phyloP scores from a whole-genome alignment of 2,888 invertebrate genomes.

The Cheilosia vernalis region DNA sequence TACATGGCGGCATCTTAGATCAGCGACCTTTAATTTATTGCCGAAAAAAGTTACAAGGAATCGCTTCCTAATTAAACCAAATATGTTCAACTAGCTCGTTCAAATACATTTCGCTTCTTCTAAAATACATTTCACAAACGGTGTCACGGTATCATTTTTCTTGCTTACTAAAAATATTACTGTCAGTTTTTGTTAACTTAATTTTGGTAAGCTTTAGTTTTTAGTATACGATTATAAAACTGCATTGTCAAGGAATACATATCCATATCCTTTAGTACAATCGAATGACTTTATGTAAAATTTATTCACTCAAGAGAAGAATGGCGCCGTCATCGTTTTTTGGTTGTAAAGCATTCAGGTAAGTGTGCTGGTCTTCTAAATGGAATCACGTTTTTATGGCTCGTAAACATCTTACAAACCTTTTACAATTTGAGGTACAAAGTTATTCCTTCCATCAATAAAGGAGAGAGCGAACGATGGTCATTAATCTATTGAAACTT shows the following conservation, averaged over 20 bases:
- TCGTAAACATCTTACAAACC: slow-evolving; percentile 63
- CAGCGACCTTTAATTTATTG: no score
- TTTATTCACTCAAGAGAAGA: slow-evolving; percentile 26
- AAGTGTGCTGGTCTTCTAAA: slow-evolving; percentile 57
- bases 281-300: slow-evolving; percentile 20
- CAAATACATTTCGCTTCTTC: no score
- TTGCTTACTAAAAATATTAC: no score
- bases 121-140: no score
- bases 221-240: neutral
- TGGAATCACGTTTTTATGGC: slow-evolving; percentile 69
- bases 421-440: slow-evolving; percentile 52
- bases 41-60: no score
- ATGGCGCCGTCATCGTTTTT: slow-evolving; percentile 54
- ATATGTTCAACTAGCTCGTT: no score
- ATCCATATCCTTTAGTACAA: slow-evolving; percentile 18
- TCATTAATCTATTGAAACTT: slow-evolving; percentile 69
- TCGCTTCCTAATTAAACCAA: no score
- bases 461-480: slow-evolving; percentile 29
- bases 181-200: no score
- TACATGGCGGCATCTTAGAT: no score
- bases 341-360: slow-evolving; percentile 39
- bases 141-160: no score
- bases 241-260: neutral
- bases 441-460: slow-evolving; percentile 36
- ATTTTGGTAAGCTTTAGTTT: no score